Percentiles rank a stretch among this genome's conserved stretches.
These are phyloP conservation scores for Elymnias hypermnestra DNA, from an alignment of 1,140 invertebrate species.

Conservation along the genomic window DNA sequence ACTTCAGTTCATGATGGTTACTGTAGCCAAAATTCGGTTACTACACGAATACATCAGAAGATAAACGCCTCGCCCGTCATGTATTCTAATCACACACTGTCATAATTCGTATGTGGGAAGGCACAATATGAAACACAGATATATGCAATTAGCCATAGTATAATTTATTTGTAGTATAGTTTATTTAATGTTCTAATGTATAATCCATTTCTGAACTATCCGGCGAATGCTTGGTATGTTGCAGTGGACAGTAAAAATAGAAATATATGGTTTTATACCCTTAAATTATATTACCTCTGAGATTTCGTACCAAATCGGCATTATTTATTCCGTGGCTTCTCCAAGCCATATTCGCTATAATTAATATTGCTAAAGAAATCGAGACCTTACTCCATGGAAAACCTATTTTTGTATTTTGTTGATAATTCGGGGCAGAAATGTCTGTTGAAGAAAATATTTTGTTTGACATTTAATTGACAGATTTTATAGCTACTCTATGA, in stretches of 20 bases:
- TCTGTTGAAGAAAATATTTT: background rate
- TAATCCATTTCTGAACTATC: too few species aligned
- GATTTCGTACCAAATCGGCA: conserved; percentile 88
- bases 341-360: conserved; percentile 79
- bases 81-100: too few species aligned
- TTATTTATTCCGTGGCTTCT: conserved; percentile 90
- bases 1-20: too few species aligned
- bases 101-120: too few species aligned
- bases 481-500: too few species aligned
- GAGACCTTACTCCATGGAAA: conserved; percentile 17
- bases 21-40: too few species aligned
- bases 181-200: too few species aligned
- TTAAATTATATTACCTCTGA: conserved; percentile 82
- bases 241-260: background rate
- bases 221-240: background rate
- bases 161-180: too few species aligned
- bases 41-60: too few species aligned
- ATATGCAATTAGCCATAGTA: too few species aligned
- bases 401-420: conserved; percentile 8
- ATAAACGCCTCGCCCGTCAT: too few species aligned
- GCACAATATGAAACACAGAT: too few species aligned
- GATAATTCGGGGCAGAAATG: background rate
- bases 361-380: conserved; percentile 24
- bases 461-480: background rate
- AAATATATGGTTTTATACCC: conserved; percentile 1